Evolutionary conservation across 2,797 vertebrate species (phyloP).

Genomic region (Sciurus carolinensis): DNA sequence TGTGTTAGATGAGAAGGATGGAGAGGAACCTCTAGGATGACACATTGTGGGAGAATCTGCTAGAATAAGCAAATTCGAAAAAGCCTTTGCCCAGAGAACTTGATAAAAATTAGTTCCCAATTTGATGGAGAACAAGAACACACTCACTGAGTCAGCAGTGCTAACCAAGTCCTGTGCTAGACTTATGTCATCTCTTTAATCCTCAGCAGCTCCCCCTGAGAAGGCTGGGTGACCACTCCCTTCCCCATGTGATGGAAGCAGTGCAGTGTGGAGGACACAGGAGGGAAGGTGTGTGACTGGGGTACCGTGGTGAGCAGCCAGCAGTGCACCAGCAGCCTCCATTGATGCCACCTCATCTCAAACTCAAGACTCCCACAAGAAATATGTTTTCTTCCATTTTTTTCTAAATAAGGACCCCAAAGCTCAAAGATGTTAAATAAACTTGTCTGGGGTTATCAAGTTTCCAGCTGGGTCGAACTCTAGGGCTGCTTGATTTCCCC

Average conservation of each 20-base stretch:
- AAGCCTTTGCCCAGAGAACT: neutral
- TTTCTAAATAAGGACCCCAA: constrained; percentile 11
- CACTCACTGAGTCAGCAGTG: neutral
- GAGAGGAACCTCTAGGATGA: neutral
- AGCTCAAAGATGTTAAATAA: neutral
- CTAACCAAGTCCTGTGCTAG: neutral
- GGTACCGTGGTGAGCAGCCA: neutral
- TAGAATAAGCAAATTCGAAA: neutral
- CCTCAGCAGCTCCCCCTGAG: neutral
- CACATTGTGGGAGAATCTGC: neutral
- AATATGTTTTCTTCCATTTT: neutral
- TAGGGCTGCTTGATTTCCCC: neutral
- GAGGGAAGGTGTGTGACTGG: neutral
- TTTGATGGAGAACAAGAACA: neutral
- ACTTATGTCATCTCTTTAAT: neutral
- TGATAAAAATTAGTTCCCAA: neutral
- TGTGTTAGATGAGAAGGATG: neutral
- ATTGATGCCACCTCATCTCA: neutral
- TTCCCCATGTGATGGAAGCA: neutral
- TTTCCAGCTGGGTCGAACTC: neutral
- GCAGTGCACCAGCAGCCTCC: neutral
- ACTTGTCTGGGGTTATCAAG: neutral
- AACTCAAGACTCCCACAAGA: neutral
- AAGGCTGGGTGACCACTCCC: neutral
- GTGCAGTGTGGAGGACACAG: fast-evolving